These are phyloP conservation scores for Propsilocerus akamusi DNA, from an alignment of 1,140 invertebrate genomes.

Conservation along the genomic window DNA sequence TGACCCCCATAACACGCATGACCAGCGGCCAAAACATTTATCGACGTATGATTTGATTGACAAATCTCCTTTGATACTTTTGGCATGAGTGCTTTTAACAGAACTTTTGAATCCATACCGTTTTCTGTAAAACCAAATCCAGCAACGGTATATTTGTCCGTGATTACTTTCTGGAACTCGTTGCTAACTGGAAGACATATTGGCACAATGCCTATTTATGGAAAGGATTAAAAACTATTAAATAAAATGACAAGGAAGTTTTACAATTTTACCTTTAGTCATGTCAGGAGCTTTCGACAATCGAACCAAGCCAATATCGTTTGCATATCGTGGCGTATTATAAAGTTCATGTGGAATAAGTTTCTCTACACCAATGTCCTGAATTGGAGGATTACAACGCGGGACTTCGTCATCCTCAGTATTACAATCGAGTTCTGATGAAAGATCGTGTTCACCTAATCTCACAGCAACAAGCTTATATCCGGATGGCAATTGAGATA, in stretches of 20 bases:
- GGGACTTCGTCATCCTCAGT: conserved; percentile 15
- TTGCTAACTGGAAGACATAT: not conserved
- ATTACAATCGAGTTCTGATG: conserved; percentile 17
- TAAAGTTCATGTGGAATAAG: not conserved
- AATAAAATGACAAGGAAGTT: not conserved
- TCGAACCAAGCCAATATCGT: not conserved
- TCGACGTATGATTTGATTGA: not conserved
- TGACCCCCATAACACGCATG: not conserved
- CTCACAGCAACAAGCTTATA: conserved; percentile 11
- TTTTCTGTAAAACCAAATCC: not conserved
- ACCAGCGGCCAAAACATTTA: not conserved
- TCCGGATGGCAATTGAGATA: conserved; percentile 7
- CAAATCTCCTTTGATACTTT: not conserved
- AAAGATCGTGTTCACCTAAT: conserved; percentile 24
- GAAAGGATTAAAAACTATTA: not conserved
- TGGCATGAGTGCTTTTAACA: not conserved
- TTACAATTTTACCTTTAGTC: not conserved
- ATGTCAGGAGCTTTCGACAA: not conserved
- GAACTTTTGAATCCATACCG: not conserved
- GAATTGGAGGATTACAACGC: conserved; percentile 15
- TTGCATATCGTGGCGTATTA: not conserved
- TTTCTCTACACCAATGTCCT: not conserved
- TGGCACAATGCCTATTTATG: not conserved
- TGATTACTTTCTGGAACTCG: not conserved
- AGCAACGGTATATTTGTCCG: not conserved